Base-by-base conservation (phyloP, 2,113 vertebrate genomes). In the Spheniscus mendiculus region DNA sequence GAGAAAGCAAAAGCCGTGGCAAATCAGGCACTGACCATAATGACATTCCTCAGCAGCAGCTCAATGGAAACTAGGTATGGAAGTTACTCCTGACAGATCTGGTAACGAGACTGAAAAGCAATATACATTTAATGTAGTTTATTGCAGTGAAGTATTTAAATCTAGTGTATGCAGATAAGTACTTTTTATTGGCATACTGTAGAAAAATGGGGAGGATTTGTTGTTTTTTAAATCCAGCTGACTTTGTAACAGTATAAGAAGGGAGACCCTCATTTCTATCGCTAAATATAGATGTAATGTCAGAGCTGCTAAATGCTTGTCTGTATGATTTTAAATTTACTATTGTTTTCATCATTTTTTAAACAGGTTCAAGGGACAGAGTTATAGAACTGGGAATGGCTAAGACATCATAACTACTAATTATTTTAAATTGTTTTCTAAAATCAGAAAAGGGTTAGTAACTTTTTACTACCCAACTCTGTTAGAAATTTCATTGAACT, bases 51-150 rank as follows among this genome's bases (percentile, higher is more conserved):
- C 98, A 98, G 97, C 98, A 98, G 81, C 99, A 99, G 98, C 97
- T 99, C 96, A 99, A 99, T 93, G 99, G 99, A 98, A 99, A 99
- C 98, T 99, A 99, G 99, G 99, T 99, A 98, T 98, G 97, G 93
- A 98, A 94, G 97, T 95, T 96, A 83, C 92, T 97, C 97, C 85
- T 90, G 91, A 84, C 87, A 93, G 92, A 90, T 95, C 90, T 95
- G 77, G 97, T 96, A 88, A 95, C 44, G 67, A 93, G 89, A 86
- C 91, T 87, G 78, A 94, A 90, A 44, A 20, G 58, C 91, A 92
- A 82, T 94, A 89, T 95, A 77, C 77, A 36, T 73, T 93, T 95
- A 74, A 94, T 83, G 76, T 97, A 96, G 95, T 93, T 96, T 50
- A 93, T 74, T 96, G 90, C 96, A 97, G 96, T 96, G 93, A 97